Conservation (phyloP, 2,113 vertebrate genomes). For the Dipodomys merriami region DNA sequence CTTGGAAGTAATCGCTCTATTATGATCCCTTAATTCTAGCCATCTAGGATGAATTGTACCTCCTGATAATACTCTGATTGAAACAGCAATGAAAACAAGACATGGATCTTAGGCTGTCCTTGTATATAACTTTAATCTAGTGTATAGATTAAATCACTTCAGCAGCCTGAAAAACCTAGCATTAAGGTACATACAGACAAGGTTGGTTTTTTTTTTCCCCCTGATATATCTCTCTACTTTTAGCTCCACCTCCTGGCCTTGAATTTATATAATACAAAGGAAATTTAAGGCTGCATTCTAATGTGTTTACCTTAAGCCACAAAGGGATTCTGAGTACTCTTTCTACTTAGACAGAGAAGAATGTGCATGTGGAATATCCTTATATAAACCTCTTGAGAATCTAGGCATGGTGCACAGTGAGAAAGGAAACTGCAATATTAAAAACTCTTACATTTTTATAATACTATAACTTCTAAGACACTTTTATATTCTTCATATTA, state of each 20-base stretch:
- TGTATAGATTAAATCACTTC: background rate
- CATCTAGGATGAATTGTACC: background rate
- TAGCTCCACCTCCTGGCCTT: background rate
- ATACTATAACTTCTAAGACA: background rate
- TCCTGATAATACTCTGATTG: background rate
- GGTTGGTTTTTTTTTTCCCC: background rate
- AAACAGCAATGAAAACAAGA: background rate
- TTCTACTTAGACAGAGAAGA: background rate
- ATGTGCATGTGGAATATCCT: background rate
- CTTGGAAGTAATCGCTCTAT: conserved; percentile 1
- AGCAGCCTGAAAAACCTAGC: background rate
- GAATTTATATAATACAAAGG: conserved; percentile 23
- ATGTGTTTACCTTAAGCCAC: background rate
- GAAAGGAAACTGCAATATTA: background rate
- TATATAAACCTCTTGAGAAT: conserved; percentile 4
- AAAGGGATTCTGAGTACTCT: background rate
- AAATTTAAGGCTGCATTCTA: background rate
- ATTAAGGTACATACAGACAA: conserved; percentile 10
- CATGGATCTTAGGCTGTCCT: background rate
- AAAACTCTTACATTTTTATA: conserved; percentile 40
- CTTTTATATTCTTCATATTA: conserved; percentile 35
- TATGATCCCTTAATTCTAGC: background rate
- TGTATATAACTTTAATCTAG: conserved; percentile 21
- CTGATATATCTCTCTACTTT: background rate
- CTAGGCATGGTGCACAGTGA: background rate